Conservation (phyloP, 1,140 invertebrate species). For the Drosophila melanogaster region Release_6_plus_ISO1_MT NT_033779.5:19138501-19139000, state of each 20-base stretch:
- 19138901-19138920: slow-evolving; percentile 12
- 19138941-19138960: neutral
- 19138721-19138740: slow-evolving; percentile 21
- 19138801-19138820: slow-evolving; percentile 51
- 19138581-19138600: neutral
- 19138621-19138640: slow-evolving; percentile 15
- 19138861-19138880: slow-evolving; percentile 80
- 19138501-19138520: too few species aligned
- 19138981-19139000: slow-evolving; percentile 10
- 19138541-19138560: too few species aligned
- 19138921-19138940: neutral
- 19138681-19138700: slow-evolving; percentile 69
- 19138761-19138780: neutral
- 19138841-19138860: slow-evolving; percentile 35
- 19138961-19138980: neutral
- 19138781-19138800: slow-evolving; percentile 51
- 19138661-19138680: slow-evolving; percentile 48
- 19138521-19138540: too few species aligned
- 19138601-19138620: slow-evolving; percentile 2
- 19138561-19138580: too few species aligned
- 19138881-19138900: slow-evolving; percentile 71
- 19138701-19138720: slow-evolving; percentile 60
- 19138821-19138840: slow-evolving; percentile 11
- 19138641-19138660: slow-evolving; percentile 26
- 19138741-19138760: slow-evolving; percentile 14